Evolutionary conservation across 2,888 invertebrate species (phyloP).

Genomic region (Xestobium rufovillosum): DNA sequence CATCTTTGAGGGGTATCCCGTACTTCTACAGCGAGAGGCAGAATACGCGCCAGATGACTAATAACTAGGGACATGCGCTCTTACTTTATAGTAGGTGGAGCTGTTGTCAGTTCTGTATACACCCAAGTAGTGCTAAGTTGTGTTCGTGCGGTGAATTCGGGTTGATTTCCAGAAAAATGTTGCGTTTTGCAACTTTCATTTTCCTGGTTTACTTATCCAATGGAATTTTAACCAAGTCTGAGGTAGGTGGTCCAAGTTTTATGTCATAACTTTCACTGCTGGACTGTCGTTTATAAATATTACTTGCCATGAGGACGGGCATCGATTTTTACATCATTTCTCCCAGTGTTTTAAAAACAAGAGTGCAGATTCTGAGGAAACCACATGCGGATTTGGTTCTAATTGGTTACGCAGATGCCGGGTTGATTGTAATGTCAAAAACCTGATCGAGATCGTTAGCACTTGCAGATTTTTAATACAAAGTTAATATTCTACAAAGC

Average conservation of each 20-base stretch:
- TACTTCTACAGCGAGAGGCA: too few relatives aligned
- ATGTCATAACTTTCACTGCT: too few relatives aligned
- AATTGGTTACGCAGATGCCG: too few relatives aligned
- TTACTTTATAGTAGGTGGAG: slow-evolving; percentile 36
- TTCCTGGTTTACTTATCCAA: slow-evolving; percentile 53
- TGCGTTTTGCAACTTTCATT: slow-evolving; percentile 54
- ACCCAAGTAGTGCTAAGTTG: slow-evolving; percentile 37
- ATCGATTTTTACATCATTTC: slow-evolving; percentile 32
- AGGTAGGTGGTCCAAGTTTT: slow-evolving; percentile 45
- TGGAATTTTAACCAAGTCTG: slow-evolving; percentile 51
- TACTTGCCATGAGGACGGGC: slow-evolving; percentile 24
- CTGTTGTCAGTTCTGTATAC: slow-evolving; percentile 39
- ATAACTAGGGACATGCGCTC: slow-evolving; percentile 34
- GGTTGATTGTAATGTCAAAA: too few relatives aligned
- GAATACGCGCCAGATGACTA: slow-evolving; percentile 26
- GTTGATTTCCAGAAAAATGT: slow-evolving; percentile 45
- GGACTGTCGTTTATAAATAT: too few relatives aligned
- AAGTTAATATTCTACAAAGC: too few relatives aligned
- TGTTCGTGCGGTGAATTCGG: slow-evolving; percentile 34
- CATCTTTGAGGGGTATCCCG: too few relatives aligned
- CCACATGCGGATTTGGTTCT: too few relatives aligned
- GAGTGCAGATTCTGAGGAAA: too few relatives aligned
- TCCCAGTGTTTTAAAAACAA: slow-evolving; percentile 22
- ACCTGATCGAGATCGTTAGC: too few relatives aligned
- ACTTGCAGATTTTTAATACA: too few relatives aligned